These are phyloP conservation scores for Crax fasciolata DNA, from an alignment of 2,797 vertebrate genomes.

Conservation along the genomic window DNA sequence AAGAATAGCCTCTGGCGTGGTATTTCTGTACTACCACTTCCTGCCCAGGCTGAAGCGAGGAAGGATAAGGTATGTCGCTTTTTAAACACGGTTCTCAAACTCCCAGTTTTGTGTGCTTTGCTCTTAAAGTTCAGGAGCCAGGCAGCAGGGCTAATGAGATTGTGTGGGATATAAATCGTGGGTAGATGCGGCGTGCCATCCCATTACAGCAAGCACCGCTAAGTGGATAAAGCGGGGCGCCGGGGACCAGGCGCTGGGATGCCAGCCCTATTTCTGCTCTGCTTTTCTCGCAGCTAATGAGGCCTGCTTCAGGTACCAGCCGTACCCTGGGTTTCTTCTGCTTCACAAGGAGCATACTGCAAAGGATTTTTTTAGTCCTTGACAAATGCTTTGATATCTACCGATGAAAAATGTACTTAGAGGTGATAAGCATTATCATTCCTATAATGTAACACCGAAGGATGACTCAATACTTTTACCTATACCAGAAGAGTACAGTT, in stretches of 20 bases:
- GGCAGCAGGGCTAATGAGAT: constrained; percentile 50
- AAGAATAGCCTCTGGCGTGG: neutral
- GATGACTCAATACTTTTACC: neutral
- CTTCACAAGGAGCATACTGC: neutral
- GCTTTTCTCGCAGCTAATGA: neutral
- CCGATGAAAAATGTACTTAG: neutral
- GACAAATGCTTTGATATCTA: neutral
- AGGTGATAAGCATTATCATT: accelerated
- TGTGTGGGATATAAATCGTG: neutral
- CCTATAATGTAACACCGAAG: neutral
- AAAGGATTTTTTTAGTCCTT: neutral
- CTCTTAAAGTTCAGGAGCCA: constrained; percentile 25
- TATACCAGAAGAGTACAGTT: neutral
- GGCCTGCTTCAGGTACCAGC: neutral
- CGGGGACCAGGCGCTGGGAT: accelerated
- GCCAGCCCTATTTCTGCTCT: neutral
- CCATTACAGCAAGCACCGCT: constrained; percentile 1
- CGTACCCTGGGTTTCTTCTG: neutral
- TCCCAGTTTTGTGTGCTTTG: accelerated
- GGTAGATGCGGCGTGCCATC: neutral
- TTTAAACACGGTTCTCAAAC: neutral
- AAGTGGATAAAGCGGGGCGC: constrained; percentile 48
- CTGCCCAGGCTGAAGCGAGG: neutral
- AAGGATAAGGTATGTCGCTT: neutral
- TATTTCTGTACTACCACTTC: neutral